Percentiles rank a stretch among this genome's conserved stretches.
Conservation (phyloP, 2,888 invertebrate genomes). For the Megaustenia siamemsis region DNA sequence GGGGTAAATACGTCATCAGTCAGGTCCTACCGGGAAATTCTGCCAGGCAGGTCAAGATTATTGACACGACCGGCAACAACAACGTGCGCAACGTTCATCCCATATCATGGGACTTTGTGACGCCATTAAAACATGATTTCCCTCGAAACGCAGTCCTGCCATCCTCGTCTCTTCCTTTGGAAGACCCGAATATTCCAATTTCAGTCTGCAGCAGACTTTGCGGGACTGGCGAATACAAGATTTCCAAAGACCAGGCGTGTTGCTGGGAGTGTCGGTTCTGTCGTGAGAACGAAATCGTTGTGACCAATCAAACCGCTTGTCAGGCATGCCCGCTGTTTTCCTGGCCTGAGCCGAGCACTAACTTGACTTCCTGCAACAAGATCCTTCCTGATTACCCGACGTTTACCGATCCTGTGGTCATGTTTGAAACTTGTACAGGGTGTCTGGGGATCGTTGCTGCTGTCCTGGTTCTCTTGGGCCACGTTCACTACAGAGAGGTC, state of each 20-base stretch:
- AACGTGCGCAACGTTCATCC: neutral
- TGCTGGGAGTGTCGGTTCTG: constrained; percentile 55
- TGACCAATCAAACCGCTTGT: constrained; percentile 57
- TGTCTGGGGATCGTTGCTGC: constrained; percentile 39
- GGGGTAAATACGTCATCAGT: constrained; percentile 35
- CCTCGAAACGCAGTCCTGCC: constrained; percentile 15
- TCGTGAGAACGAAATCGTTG: constrained; percentile 58
- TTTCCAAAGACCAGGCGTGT: constrained; percentile 27
- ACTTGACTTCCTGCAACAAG: constrained; percentile 49
- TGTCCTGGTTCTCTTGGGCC: constrained; percentile 49
- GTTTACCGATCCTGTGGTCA: constrained; percentile 40
- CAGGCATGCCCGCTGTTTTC: constrained; percentile 54
- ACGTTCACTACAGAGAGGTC: constrained; percentile 55
- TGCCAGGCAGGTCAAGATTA: neutral
- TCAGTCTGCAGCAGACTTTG: constrained; percentile 55
- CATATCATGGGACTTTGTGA: constrained; percentile 33
- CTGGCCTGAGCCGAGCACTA: constrained; percentile 61
- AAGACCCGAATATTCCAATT: neutral
- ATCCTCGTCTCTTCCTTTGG: neutral
- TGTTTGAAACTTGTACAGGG: constrained; percentile 45
- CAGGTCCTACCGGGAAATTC: constrained; percentile 44
- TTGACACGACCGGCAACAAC: constrained; percentile 2
- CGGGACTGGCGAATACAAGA: constrained; percentile 30
- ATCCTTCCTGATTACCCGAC: constrained; percentile 49
- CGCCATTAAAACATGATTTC: constrained; percentile 12